phyloP scores from a whole-genome alignment of 2,797 vertebrate species.

The Toxotes lorentzi region DNA sequence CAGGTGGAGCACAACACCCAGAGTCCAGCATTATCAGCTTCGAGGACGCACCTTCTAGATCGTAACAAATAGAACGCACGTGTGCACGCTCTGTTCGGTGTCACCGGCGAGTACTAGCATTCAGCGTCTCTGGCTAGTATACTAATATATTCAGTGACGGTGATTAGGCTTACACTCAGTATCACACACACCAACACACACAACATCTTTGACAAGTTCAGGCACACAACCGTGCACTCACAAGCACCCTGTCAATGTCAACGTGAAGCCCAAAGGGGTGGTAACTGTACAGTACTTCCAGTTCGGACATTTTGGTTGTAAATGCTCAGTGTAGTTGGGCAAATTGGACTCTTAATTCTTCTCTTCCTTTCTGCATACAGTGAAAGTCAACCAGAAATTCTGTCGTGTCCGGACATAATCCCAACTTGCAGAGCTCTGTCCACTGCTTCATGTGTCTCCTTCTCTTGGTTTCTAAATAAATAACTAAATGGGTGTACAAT shows the following conservation, averaged over 20 bases:
- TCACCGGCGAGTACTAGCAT: conserved; percentile 60
- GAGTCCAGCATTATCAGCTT: conserved; percentile 96
- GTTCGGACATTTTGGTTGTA: conserved; percentile 58
- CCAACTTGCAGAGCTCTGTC: conserved; percentile 55
- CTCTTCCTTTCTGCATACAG: conserved; percentile 39
- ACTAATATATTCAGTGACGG: conserved; percentile 53
- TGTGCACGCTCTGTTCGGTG: conserved; percentile 44
- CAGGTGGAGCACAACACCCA: conserved; percentile 76
- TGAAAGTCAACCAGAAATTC: conserved; percentile 45
- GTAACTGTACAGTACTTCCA: conserved; percentile 64
- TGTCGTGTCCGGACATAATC: conserved; percentile 44
- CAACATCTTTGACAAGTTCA: conserved; percentile 47
- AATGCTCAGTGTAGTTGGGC: conserved; percentile 48
- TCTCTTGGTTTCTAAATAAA: conserved; percentile 77
- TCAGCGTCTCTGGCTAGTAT: conserved; percentile 60
- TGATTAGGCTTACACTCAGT: conserved; percentile 47
- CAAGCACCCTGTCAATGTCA: conserved; percentile 55
- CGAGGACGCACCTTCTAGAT: conserved; percentile 90
- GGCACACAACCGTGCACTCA: conserved; percentile 41
- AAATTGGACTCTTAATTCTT: conserved; percentile 32
- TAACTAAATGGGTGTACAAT: conserved; percentile 66
- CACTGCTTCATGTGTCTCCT: conserved; percentile 58
- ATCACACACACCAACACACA: conserved; percentile 45
- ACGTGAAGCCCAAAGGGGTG: conserved; percentile 35
- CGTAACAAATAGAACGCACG: conserved; percentile 81